Evolutionary conservation across 2,888 invertebrate genomes (phyloP), one percentile per base, ranked within the genome.

Genomic region (Acanthococcus lagerstroemiae): DNA sequence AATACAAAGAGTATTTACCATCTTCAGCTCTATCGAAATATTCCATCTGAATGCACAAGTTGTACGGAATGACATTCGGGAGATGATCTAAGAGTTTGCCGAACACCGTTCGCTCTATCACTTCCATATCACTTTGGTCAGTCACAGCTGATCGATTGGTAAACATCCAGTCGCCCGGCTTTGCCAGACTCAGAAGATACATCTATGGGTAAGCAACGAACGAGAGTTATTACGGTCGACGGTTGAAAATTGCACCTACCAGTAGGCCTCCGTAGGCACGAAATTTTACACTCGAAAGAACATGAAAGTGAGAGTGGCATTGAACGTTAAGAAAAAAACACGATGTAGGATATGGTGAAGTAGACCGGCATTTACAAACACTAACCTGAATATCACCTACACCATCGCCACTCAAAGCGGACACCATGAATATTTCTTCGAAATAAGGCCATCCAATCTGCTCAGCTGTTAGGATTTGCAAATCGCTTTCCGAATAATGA

Each of bases 341-440:
- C n/a, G n/a, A n/a, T n/a, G n/a, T n/a, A n/a, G n/a, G n/a, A n/a
- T n/a, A n/a, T n/a, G n/a, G n/a, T n/a, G n/a, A n/a, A n/a, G n/a
- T n/a, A n/a, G n/a, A n/a, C n/a, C n/a, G n/a, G n/a, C n/a, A n/a
- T n/a, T 3, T 22, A 37, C 12, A 60, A 21, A 45, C 17, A 68
- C 71, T 73, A 74, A 87, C 88, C 78, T 83, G 83, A 26, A 93
- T 78, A 71, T 85, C 84, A 27, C 80, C 78, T 1, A 90, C 77
- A 1, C 92, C 92, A 76, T 84, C 84, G 24, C 71, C 87, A 66
- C 83, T 83, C 25, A 92, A 75, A 0, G 94, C 88, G 7, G 95
- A 95, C n/a, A 93, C 82, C 80, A 95, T 85, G 75, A 97, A 97
- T 9, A 96, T 86, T 74, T 89, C 85, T 25, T 83, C 81, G 76